A percentile compares a stretch with the other conserved stretches of the same genome.
phyloP scores from a whole-genome alignment of 2,113 vertebrate species.

The Pseudorectes ferrugineus region DNA sequence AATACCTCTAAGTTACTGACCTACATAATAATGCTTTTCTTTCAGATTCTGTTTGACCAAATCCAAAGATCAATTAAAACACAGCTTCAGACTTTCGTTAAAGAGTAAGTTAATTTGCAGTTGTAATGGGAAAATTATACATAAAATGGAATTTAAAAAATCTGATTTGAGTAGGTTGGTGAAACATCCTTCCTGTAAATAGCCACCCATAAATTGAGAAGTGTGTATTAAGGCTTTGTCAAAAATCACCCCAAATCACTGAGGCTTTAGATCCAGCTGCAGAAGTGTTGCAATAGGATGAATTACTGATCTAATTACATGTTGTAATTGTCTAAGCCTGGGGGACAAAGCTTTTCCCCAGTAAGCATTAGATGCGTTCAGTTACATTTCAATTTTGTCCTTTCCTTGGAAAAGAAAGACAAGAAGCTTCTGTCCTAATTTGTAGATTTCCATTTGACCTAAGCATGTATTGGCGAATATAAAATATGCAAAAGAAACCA shows the following conservation, averaged over 20 bases:
- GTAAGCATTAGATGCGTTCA: neutral
- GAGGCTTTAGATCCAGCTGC: neutral
- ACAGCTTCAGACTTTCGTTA: constrained; percentile 93
- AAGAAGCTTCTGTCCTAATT: neutral
- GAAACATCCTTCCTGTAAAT: neutral
- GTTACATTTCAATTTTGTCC: neutral
- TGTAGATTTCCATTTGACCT: neutral
- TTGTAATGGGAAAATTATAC: neutral
- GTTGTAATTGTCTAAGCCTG: neutral
- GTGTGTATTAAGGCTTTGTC: neutral
- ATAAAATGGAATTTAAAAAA: neutral
- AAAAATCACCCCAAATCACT: neutral
- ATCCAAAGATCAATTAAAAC: constrained; percentile 96
- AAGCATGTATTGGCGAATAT: neutral
- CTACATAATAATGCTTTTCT: neutral
- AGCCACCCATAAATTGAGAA: neutral
- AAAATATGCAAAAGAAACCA: neutral
- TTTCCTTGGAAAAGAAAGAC: neutral
- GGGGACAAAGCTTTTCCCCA: neutral
- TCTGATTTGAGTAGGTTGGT: neutral
- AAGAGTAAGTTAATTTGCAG: constrained; percentile 86
- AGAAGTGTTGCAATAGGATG: neutral
- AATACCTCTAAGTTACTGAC: neutral
- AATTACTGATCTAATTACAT: neutral
- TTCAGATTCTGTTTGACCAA: constrained; percentile 96